Evolutionary conservation across 2,888 invertebrate species (phyloP), one percentile per base, ranked within the genome.

Genomic region (Phyto melanocephala): DNA sequence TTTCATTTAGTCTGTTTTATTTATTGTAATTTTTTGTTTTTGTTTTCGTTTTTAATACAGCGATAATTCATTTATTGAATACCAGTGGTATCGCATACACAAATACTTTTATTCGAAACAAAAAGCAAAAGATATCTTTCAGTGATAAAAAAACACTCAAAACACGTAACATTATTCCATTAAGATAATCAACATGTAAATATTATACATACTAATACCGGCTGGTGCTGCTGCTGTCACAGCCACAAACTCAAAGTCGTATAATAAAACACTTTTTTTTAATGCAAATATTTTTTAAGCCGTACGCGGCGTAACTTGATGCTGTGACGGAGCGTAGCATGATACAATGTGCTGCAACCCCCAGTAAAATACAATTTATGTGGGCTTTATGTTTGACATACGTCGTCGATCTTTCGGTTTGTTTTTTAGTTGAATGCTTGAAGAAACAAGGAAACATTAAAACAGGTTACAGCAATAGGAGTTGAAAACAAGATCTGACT

Each of bases 101-200:
- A n/a, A n/a, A n/a, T n/a, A 47, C 42, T 60, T 67, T 20, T 24
- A 45, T 54, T 13, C 2, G 28, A 33, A 17, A 10, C 6, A 63
- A 42, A 10, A 15, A 45, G 15, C 28, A 60, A 71, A 15, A 68
- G 62, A 79, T 74, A 58, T 68, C 58, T 45, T 45, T 42, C 62
- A 68, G 10, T 62, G 80, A 80, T 80, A 68, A 74, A n/a, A n/a
- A 67, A 35, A 52, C 50, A 67, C 24, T 74, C 60, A 52, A 74
- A 52, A 68, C 20, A 68, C 60, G 20, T 35, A 80, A 68, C 68
- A 56, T 54, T 62, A 54, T 62, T 63, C 62, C 74, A 68, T 80
- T 74, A 56, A 80, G 74, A 68, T 80, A 80, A 74, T 37, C 60
- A 13, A 60, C 67, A 74, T 74, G 68, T 68, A 33, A 45, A 74